Conservation (phyloP, 2,888 invertebrate genomes). For the Anticlea derivata region DNA sequence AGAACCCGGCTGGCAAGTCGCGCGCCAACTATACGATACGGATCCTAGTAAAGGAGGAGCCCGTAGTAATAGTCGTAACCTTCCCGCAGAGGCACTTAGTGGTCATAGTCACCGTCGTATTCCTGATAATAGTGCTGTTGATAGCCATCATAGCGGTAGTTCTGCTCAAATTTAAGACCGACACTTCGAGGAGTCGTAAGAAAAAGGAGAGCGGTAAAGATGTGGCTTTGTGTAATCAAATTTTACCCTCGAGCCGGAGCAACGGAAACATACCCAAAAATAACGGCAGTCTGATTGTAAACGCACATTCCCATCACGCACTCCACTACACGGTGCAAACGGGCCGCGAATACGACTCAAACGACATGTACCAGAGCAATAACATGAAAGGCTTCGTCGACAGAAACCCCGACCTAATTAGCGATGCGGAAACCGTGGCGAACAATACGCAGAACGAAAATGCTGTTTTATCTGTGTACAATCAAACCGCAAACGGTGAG, state of each 20-base stretch:
- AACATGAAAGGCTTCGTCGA: conserved; percentile 83
- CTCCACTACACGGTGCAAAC: conserved; percentile 78
- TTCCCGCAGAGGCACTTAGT: conserved; percentile 89
- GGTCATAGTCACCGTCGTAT: conserved; percentile 86
- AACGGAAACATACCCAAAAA: conserved; percentile 82
- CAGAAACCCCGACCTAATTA: conserved; percentile 91
- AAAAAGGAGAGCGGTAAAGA: conserved; percentile 85
- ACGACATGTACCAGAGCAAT: conserved; percentile 75
- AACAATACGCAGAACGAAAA: conserved; percentile 78
- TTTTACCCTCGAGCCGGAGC: conserved; percentile 66
- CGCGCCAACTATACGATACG: conserved; percentile 92
- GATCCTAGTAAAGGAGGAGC: conserved; percentile 89
- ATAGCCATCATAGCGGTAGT: conserved; percentile 87
- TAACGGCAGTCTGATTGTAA: conserved; percentile 80
- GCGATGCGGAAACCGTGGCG: conserved; percentile 87
- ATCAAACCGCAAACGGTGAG: conserved; percentile 65
- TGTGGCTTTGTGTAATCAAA: conserved; percentile 85
- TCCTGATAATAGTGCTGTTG: conserved; percentile 86
- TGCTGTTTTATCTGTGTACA: conserved; percentile 73
- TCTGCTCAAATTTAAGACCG: conserved; percentile 82
- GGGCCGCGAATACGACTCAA: conserved; percentile 84
- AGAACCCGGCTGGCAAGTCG: conserved; percentile 92
- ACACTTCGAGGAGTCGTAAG: conserved; percentile 70
- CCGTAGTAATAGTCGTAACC: conserved; percentile 86
- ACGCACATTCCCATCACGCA: conserved; percentile 84